Evolutionary conservation across 2,113 vertebrate species (phyloP), one percentile per base, ranked within the genome.

Genomic region (Puntigrus tetrazona): DNA sequence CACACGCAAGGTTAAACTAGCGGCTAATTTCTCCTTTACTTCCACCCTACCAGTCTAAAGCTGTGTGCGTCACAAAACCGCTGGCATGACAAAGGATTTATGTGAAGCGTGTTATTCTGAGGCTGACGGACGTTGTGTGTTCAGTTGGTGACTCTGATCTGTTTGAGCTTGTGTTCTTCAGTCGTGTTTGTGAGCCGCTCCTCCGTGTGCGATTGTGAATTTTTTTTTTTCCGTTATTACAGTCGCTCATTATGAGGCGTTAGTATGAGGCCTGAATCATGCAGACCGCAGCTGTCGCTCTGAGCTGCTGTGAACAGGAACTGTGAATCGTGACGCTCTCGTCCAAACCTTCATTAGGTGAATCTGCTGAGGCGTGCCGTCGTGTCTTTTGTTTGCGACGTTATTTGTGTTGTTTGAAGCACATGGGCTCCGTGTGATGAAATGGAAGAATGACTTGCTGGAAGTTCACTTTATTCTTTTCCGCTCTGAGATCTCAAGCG

Each of bases 21-120:
- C 97, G 76, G 97, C 97, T 84, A 99, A 98, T 88, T 99, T 99
- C 77, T 97, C 97, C n/a, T 94, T 97, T 89, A 94, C 95, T 4
- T 93, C 95, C 84, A 88, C 94, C 90, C 94, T 96, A 88, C 97
- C 95, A 89, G 67, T 57, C 36, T 79, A 59, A 79, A 41, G 27
- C 29, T 16, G n/a, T 0, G 3, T 1, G 7, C 22, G 18, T 67
- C 63, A 67, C 18, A 10, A 25, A n/a, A 59, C 9, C 52, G 1
- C 52, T 22, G 61, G 7, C 1, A 3, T 27, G 41, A 14, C 36
- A 22, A 43, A 6, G 50, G 7, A 22, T 20, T 7, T 52, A 2
- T 52, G 47, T 20, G 50, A 20, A 20, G 18, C 18, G 50, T 52
- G n/a, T 50, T 55, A 3, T 34, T 67, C 16, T 67, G 22, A 22